These are phyloP conservation scores for Microtus richardsoni DNA, from an alignment of 2,113 vertebrate species.

Conservation along the genomic window DNA sequence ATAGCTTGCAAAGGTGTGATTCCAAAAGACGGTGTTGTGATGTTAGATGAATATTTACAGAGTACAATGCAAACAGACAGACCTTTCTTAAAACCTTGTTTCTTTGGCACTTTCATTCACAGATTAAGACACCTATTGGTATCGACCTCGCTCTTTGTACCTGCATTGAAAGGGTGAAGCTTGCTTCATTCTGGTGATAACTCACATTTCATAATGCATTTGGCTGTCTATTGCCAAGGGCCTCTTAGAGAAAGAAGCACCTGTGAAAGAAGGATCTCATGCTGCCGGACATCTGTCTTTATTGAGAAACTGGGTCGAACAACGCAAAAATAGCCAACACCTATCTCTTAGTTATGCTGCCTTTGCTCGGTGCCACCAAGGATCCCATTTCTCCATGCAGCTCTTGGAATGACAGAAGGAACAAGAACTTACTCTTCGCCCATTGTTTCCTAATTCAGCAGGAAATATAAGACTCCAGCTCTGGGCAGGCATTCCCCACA, in stretches of 20 bases:
- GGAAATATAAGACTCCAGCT: background rate
- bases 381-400: background rate
- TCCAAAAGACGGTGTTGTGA: background rate
- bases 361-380: background rate
- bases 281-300: constrained; percentile 54
- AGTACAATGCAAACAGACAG: constrained; percentile 24
- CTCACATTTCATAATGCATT: background rate
- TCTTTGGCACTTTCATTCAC: constrained; percentile 62
- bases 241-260: constrained; percentile 61
- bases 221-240: constrained; percentile 51
- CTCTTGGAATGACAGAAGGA: background rate
- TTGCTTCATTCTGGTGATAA: constrained; percentile 50
- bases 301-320: constrained; percentile 63
- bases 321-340: constrained; percentile 49
- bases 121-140: constrained; percentile 53
- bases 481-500: background rate
- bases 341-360: constrained; percentile 47
- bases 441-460: background rate
- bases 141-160: constrained; percentile 52
- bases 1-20: background rate
- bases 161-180: constrained; percentile 54
- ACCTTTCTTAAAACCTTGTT: constrained; percentile 43
- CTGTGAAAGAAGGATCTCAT: constrained; percentile 12
- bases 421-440: background rate
- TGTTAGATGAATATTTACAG: background rate